phyloP scores from a whole-genome alignment of 2,113 vertebrate genomes.

The Eubucco bourcierii region DNA sequence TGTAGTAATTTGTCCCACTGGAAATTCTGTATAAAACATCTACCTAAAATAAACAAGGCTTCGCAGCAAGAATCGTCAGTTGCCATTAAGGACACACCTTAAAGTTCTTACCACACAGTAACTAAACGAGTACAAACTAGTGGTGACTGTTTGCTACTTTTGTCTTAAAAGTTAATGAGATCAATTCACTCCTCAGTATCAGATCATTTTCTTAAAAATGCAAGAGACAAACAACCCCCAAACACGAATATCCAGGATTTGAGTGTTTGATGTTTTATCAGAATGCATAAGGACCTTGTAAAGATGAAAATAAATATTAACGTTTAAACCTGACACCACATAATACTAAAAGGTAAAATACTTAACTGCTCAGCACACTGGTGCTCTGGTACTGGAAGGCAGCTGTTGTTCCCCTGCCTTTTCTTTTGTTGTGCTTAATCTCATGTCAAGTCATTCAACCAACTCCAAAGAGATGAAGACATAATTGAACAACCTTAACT shows the following conservation, averaged over 20 bases:
- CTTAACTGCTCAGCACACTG: slow-evolving; percentile 67
- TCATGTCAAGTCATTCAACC: slow-evolving; percentile 83
- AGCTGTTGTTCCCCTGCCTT: slow-evolving; percentile 78
- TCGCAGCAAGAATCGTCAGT: slow-evolving; percentile 72
- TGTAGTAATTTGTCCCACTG: slow-evolving; percentile 59
- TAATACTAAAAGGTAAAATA: slow-evolving; percentile 65
- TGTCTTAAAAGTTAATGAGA: slow-evolving; percentile 72
- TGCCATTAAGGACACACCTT: slow-evolving; percentile 81
- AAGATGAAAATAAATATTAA: slow-evolving; percentile 34
- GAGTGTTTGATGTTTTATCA: slow-evolving; percentile 5
- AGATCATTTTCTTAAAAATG: slow-evolving; percentile 41
- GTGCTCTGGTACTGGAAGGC: slow-evolving; percentile 70
- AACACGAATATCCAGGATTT: background rate
- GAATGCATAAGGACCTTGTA: background rate
- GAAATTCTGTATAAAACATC: slow-evolving; percentile 71
- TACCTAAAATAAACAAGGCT: slow-evolving; percentile 77
- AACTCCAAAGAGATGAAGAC: slow-evolving; percentile 82
- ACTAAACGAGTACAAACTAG: slow-evolving; percentile 79
- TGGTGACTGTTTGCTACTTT: slow-evolving; percentile 61
- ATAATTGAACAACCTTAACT: slow-evolving; percentile 83
- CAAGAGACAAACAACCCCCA: slow-evolving; percentile 29
- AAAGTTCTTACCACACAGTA: slow-evolving; percentile 77
- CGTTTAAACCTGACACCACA: slow-evolving; percentile 55
- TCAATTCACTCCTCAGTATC: slow-evolving; percentile 53
- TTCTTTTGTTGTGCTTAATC: slow-evolving; percentile 84